Conservation (phyloP, 1,140 invertebrate species). For the Drosophila punjabiensis region DNA sequence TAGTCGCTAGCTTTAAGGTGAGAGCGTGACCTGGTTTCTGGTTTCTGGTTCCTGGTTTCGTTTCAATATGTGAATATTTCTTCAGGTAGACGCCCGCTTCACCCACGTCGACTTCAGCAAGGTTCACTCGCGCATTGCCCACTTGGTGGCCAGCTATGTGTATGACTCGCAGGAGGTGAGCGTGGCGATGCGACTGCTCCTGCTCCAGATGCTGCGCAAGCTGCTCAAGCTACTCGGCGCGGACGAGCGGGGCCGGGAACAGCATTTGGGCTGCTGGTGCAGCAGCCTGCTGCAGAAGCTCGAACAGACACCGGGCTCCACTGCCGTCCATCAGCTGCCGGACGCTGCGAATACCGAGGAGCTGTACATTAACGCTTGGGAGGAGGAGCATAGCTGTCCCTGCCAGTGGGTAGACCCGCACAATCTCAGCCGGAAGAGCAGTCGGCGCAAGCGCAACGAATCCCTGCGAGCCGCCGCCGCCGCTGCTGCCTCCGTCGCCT, state of each 20-base stretch:
- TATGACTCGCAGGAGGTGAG: slow-evolving; percentile 68
- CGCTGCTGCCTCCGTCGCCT: slow-evolving; percentile 4
- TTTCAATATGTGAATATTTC: neutral
- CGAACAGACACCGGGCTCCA: slow-evolving; percentile 27
- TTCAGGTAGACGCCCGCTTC: slow-evolving; percentile 87
- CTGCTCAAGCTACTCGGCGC: slow-evolving; percentile 38
- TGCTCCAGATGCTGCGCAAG: slow-evolving; percentile 62
- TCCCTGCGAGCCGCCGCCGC: slow-evolving; percentile 41
- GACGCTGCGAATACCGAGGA: slow-evolving; percentile 86
- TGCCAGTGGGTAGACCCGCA: slow-evolving; percentile 84
- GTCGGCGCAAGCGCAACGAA: slow-evolving; percentile 78
- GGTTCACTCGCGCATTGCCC: slow-evolving; percentile 88
- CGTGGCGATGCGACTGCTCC: slow-evolving; percentile 36
- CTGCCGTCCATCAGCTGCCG: slow-evolving; percentile 46
- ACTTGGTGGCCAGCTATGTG: slow-evolving; percentile 87
- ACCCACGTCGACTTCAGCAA: slow-evolving; percentile 87
- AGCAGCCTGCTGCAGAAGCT: slow-evolving; percentile 53
- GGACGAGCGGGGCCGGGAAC: slow-evolving; percentile 50
- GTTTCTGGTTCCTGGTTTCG: too few relatives aligned
- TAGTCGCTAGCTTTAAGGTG: slow-evolving; percentile 88
- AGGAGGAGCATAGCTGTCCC: slow-evolving; percentile 78
- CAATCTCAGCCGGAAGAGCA: slow-evolving; percentile 79
- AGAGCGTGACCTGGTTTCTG: too few relatives aligned
- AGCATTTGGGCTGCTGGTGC: slow-evolving; percentile 74
- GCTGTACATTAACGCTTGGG: slow-evolving; percentile 87